phyloP scores from a whole-genome alignment of 2,888 invertebrate species.

The Chouioia cunea region DNA sequence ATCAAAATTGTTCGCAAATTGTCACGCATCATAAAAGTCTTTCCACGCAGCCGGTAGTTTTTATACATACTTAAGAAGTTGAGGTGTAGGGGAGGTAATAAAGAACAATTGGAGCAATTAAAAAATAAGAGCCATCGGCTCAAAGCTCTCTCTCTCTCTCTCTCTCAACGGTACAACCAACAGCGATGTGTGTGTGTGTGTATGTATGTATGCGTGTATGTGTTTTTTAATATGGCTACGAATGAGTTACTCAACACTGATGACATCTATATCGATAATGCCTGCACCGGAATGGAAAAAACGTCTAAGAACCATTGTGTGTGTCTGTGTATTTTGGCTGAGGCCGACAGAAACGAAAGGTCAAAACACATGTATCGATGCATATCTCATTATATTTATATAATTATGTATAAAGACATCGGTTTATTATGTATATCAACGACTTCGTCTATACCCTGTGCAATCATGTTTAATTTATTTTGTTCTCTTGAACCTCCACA shows the following conservation, averaged over 20 bases:
- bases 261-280: slow-evolving; percentile 59
- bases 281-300: slow-evolving; percentile 57
- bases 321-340: slow-evolving; percentile 47
- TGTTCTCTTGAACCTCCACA: slow-evolving; percentile 65
- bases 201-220: slow-evolving; percentile 19
- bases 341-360: slow-evolving; percentile 67
- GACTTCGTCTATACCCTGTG: slow-evolving; percentile 69
- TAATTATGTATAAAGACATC: slow-evolving; percentile 65
- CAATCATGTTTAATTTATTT: slow-evolving; percentile 50
- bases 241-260: slow-evolving; percentile 59
- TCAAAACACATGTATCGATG: slow-evolving; percentile 54
- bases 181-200: slow-evolving; percentile 49
- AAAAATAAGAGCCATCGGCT: slow-evolving; percentile 63
- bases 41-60: slow-evolving; percentile 37
- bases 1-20: neutral
- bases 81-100: slow-evolving; percentile 54
- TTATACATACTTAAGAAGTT: slow-evolving; percentile 48
- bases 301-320: slow-evolving; percentile 60
- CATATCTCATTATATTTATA: slow-evolving; percentile 54
- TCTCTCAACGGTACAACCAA: slow-evolving; percentile 54
- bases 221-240: slow-evolving; percentile 28
- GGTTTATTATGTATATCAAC: slow-evolving; percentile 65
- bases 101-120: slow-evolving; percentile 62
- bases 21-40: slow-evolving; percentile 17
- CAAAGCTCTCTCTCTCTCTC: slow-evolving; percentile 63